phyloP scores from a whole-genome alignment of 2,113 vertebrate genomes.

The Artemisiospiza belli region DNA sequence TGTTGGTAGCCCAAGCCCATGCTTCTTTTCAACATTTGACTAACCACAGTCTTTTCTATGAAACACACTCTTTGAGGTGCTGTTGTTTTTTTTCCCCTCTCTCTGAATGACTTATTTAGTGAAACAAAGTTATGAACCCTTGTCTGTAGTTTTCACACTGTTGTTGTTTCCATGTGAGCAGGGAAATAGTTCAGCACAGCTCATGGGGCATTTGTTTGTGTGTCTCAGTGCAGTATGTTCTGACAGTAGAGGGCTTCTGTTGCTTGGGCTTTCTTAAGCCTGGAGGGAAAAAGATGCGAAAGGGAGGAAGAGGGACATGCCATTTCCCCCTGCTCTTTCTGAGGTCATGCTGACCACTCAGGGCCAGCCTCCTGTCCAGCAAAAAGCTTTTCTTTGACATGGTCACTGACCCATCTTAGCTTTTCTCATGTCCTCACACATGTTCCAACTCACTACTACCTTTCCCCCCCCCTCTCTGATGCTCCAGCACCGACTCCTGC shows the following conservation, averaged over 20 bases:
- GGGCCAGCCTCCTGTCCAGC: background rate
- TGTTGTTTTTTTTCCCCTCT: background rate
- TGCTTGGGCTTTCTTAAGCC: background rate
- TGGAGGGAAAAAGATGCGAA: background rate
- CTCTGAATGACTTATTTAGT: background rate
- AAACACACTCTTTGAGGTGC: background rate
- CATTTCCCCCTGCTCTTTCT: background rate
- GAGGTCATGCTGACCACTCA: background rate
- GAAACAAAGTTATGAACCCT: background rate
- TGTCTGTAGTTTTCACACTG: background rate
- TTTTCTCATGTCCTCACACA: background rate
- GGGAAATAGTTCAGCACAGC: background rate
- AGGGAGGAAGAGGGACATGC: background rate
- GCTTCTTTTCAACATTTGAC: background rate
- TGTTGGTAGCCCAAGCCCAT: background rate
- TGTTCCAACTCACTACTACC: background rate
- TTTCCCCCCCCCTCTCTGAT: background rate
- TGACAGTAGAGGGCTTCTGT: background rate
- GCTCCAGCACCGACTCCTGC: background rate
- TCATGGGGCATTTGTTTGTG: accelerated
- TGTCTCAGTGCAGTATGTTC: background rate
- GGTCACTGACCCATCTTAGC: background rate
- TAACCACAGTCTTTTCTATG: background rate
- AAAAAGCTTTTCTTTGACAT: background rate
- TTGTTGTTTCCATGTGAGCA: background rate